phyloP scores from a whole-genome alignment of 1,140 invertebrate genomes.

The Brachystomella parvula region DNA sequence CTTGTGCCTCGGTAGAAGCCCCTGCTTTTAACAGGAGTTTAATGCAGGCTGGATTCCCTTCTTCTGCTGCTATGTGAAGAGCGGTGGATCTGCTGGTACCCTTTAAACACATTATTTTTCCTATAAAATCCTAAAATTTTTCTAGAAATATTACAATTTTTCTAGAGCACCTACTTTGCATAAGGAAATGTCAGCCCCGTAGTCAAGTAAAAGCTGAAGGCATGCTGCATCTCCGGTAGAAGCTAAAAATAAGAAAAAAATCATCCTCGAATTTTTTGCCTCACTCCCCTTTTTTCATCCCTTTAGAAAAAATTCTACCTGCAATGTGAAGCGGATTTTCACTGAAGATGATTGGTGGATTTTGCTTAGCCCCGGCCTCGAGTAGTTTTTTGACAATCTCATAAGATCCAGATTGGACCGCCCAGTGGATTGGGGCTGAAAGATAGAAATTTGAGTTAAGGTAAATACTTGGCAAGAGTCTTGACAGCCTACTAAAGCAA shows the following conservation, averaged over 20 bases:
- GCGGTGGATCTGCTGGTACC: slow-evolving; percentile 25
- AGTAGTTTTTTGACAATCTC: slow-evolving; percentile 32
- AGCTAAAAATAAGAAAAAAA: slow-evolving; percentile 3
- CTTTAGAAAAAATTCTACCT: slow-evolving; percentile 5
- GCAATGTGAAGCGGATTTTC: slow-evolving; percentile 77
- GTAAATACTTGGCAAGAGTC: background rate
- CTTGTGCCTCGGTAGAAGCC: slow-evolving; percentile 25
- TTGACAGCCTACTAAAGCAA: background rate
- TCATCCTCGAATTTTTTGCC: no score
- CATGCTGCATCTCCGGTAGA: slow-evolving; percentile 54
- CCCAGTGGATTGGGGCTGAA: slow-evolving; percentile 24
- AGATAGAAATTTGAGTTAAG: background rate
- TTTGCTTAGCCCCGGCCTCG: slow-evolving; percentile 33
- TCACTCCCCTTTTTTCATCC: background rate
- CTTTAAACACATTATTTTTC: slow-evolving; percentile 18
- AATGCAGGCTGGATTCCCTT: slow-evolving; percentile 31
- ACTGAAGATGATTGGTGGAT: slow-evolving; percentile 39
- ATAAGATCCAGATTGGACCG: slow-evolving; percentile 26
- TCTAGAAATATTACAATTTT: background rate
- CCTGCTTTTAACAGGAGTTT: slow-evolving; percentile 27
- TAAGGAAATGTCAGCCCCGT: slow-evolving; percentile 62
- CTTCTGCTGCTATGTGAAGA: slow-evolving; percentile 30
- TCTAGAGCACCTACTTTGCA: slow-evolving; percentile 23
- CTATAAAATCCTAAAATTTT: background rate
- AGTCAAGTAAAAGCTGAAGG: slow-evolving; percentile 57